phyloP scores from a whole-genome alignment of 2,888 invertebrate genomes.

The Crocallis elinguaria region DNA sequence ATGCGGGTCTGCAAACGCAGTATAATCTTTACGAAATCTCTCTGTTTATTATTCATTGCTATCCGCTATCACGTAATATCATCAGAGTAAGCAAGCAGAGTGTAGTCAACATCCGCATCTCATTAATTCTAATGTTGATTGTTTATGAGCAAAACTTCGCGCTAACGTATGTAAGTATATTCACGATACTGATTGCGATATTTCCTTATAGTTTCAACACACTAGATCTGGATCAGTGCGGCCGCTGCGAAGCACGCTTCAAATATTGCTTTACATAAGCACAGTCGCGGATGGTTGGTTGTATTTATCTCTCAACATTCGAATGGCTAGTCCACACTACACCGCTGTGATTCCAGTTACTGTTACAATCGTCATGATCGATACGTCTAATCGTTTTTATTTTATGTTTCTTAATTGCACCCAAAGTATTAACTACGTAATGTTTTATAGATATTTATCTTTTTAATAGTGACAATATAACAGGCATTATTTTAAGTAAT shows the following conservation, averaged over 20 bases:
- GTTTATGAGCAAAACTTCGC: slow-evolving; percentile 20
- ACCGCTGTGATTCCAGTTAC: slow-evolving; percentile 21
- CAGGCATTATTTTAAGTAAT: slow-evolving; percentile 35
- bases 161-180: slow-evolving; percentile 21
- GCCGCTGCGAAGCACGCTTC: slow-evolving; percentile 36
- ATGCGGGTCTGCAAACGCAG: slow-evolving; percentile 49
- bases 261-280: slow-evolving; percentile 46
- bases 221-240: slow-evolving; percentile 37
- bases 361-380: slow-evolving; percentile 22
- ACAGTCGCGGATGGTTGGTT: slow-evolving; percentile 20
- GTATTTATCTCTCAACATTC: slow-evolving; percentile 17
- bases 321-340: slow-evolving; percentile 11
- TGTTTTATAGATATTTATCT: slow-evolving; percentile 38
- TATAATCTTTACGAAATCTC: slow-evolving; percentile 34
- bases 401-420: slow-evolving; percentile 42
- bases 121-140: slow-evolving; percentile 15
- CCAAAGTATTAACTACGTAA: slow-evolving; percentile 30
- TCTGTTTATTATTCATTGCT: slow-evolving; percentile 27
- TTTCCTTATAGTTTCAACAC: slow-evolving; percentile 32
- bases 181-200: slow-evolving; percentile 28
- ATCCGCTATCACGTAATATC: slow-evolving; percentile 5
- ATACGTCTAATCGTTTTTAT: slow-evolving; percentile 31
- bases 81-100: slow-evolving; percentile 3
- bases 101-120: slow-evolving; percentile 6
- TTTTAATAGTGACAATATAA: slow-evolving; percentile 42